Evolutionary conservation across 2,888 invertebrate genomes (phyloP), one percentile per base, ranked within the genome.

Genomic region (Hemistola chrysoprasaria): DNA sequence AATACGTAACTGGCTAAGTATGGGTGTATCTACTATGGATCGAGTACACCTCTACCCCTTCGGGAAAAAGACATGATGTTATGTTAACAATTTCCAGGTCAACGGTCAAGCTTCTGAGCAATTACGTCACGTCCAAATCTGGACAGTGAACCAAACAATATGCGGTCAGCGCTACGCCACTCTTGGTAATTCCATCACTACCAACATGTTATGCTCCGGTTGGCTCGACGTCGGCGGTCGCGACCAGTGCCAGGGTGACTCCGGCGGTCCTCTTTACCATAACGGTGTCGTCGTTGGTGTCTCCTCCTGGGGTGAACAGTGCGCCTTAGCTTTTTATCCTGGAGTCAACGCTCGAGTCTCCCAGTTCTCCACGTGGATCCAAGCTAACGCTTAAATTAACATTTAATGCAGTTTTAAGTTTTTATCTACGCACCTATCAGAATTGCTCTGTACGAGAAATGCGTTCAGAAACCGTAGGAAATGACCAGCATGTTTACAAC

Each of bases 221-320:
- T 53, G 51, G 56, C 48, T 65, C 23, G 62, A 62, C 26, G 57
- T 62, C 8, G 63, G 62, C 25, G 66, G 63, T 20, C 60, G 65
- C 30, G 67, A 62, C 56, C 61, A 60, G 50, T 71, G 70, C 56
- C 53, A 49, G 40, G 64, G 65, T 3, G 67, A 69, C 56, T 65
- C 67, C 35, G 70, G 69, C 8, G 62, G 65, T 3, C 69, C 71
- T 8, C 58, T 68, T 40, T 59, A 49, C 51, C 64, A 68, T 53
- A 64, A 65, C 43, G 30, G 38, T 2, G 40, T 64, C 9, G 45
- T 65, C 6, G 61, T 70, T 27, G 66, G 70, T n/a, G 48, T 70
- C 26, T 56, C 50, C 48, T 67, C 67, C 1, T 67, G 53, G 47
- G 68, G 69, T 0, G 4, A 26, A 0, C 46, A 53, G 3, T 71